phyloP scores from a whole-genome alignment of 2,797 vertebrate genomes.

The Gobio occitaniae region DNA sequence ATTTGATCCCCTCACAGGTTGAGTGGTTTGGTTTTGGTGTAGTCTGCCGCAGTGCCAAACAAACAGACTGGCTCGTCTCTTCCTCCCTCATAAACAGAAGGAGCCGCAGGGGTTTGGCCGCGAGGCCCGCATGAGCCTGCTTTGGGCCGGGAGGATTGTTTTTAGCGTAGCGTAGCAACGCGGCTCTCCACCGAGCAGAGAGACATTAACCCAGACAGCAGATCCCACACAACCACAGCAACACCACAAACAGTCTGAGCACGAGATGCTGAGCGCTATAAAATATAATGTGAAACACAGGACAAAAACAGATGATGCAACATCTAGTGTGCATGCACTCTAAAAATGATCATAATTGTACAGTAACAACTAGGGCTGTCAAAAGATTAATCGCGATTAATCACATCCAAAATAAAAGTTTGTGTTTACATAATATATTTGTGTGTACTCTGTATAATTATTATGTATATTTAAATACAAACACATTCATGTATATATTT shows the following conservation, averaged over 20 bases:
- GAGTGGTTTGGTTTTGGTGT: constrained; percentile 2
- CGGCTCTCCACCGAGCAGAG: constrained; percentile 54
- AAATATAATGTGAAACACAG: neutral
- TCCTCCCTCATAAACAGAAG: constrained; percentile 18
- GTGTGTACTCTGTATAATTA: too few relatives aligned
- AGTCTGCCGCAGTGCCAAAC: neutral
- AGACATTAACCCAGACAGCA: constrained; percentile 67
- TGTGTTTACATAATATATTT: too few relatives aligned
- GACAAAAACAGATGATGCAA: constrained; percentile 9
- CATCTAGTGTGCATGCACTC: neutral
- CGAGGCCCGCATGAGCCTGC: constrained; percentile 70
- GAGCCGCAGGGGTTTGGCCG: constrained; percentile 71
- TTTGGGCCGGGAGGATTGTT: constrained; percentile 65
- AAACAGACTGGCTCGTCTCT: neutral
- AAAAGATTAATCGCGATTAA: too few relatives aligned
- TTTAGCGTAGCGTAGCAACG: constrained; percentile 66
- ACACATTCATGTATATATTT: too few relatives aligned
- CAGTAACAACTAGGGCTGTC: too few relatives aligned
- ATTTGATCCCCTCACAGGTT: neutral
- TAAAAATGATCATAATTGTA: too few relatives aligned
- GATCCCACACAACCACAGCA: constrained; percentile 56
- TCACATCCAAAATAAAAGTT: too few relatives aligned
- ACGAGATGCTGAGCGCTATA: neutral
- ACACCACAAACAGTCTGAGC: constrained; percentile 36
- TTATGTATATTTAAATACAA: too few relatives aligned